A percentile compares a stretch with the other conserved stretches of the same genome.
phyloP scores from a whole-genome alignment of 2,113 vertebrate genomes.

The Equus przewalskii region DNA sequence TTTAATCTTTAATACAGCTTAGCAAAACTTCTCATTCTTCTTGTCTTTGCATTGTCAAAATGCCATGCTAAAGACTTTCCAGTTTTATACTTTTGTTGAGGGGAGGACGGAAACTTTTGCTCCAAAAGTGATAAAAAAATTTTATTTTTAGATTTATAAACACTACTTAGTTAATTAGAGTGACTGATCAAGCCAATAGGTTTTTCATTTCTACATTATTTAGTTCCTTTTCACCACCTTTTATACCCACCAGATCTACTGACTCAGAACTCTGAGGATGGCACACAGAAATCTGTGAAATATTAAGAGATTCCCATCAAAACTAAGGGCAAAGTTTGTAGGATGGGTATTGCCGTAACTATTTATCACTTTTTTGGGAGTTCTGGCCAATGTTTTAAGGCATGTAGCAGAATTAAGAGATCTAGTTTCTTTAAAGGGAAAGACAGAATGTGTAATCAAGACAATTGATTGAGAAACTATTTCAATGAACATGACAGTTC shows the following conservation, averaged over 20 bases:
- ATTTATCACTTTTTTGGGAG: background rate
- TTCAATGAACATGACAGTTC: background rate
- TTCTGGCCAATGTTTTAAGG: background rate
- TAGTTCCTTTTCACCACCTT: background rate
- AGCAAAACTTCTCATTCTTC: background rate
- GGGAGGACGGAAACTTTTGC: background rate
- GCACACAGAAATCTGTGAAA: background rate
- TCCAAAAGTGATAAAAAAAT: background rate
- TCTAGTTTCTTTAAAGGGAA: background rate
- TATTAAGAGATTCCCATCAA: background rate
- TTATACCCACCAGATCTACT: background rate
- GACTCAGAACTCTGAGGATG: background rate
- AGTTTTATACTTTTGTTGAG: background rate
- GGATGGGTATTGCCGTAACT: background rate
- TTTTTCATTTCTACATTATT: background rate
- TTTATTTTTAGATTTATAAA: background rate
- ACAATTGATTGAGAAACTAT: background rate
- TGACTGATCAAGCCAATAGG: background rate
- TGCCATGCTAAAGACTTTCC: background rate
- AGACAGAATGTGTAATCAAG: background rate
- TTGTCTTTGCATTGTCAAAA: background rate
- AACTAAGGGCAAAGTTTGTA: background rate
- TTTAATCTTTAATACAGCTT: background rate
- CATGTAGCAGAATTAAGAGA: background rate
- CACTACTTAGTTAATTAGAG: background rate